Conservation (phyloP, 2,888 invertebrate species). For the Diloba caeruleocephala region DNA sequence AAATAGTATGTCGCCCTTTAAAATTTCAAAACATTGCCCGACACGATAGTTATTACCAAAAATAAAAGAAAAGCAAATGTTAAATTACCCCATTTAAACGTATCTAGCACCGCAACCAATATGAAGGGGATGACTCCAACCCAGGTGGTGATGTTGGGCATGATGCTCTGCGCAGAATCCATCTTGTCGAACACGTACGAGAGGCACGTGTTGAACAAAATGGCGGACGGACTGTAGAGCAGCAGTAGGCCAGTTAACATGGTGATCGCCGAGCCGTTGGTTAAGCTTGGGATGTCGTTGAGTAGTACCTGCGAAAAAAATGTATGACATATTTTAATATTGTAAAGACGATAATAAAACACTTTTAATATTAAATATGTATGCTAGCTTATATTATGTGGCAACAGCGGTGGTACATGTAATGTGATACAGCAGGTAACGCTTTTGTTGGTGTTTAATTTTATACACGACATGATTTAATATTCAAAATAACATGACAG, state of each 20-base stretch:
- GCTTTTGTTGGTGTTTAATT: too few species aligned
- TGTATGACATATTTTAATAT: neutral
- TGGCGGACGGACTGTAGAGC: constrained; percentile 93
- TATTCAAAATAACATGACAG: too few species aligned
- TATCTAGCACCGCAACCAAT: constrained; percentile 92
- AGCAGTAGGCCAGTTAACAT: constrained; percentile 91
- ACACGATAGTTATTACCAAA: too few species aligned
- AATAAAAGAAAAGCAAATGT: neutral
- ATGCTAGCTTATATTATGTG: too few species aligned
- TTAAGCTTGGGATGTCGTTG: constrained; percentile 92
- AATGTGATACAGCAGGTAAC: too few species aligned
- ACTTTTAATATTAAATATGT: too few species aligned
- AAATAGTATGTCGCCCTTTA: too few species aligned
- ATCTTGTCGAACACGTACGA: constrained; percentile 95
- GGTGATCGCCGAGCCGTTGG: constrained; percentile 91
- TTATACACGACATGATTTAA: too few species aligned
- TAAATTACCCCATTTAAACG: constrained; percentile 91
- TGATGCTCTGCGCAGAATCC: constrained; percentile 94
- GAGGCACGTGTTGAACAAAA: constrained; percentile 93
- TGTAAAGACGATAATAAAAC: too few species aligned
- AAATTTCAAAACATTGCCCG: too few species aligned
- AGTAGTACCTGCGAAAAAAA: constrained; percentile 91
- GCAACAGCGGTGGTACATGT: too few species aligned
- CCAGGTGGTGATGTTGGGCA: constrained; percentile 93
- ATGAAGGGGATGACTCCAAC: constrained; percentile 93